These are phyloP conservation scores for Aphyosemion australe DNA, from an alignment of 2,113 vertebrate genomes.

Conservation along the genomic window DNA sequence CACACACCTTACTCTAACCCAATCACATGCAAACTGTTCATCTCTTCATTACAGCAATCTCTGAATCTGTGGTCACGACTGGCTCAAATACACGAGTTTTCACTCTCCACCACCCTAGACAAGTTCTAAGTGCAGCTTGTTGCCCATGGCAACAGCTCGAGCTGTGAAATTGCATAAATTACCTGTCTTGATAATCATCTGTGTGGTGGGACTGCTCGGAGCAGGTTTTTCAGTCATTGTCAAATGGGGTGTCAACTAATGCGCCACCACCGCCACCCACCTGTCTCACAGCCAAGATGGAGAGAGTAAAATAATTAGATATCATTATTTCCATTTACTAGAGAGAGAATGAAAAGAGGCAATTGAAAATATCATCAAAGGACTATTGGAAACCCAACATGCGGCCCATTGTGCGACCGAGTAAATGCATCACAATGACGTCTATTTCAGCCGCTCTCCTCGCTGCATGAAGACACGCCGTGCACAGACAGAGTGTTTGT, in stretches of 20 bases:
- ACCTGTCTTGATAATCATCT: constrained; percentile 72
- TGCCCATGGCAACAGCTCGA: constrained; percentile 78
- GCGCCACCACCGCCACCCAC: constrained; percentile 54
- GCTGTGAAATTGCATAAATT: constrained; percentile 77
- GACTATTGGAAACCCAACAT: constrained; percentile 49
- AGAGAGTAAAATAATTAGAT: constrained; percentile 57
- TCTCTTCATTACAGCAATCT: constrained; percentile 27
- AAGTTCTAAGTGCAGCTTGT: constrained; percentile 70
- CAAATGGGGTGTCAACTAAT: constrained; percentile 55
- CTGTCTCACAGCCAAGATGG: constrained; percentile 42
- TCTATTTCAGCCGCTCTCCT: constrained; percentile 31
- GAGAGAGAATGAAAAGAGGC: constrained; percentile 42
- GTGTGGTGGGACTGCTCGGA: constrained; percentile 48
- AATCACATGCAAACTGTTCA: constrained; percentile 22
- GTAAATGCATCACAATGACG: constrained; percentile 49
- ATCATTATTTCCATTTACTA: constrained; percentile 62
- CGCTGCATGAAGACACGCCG: constrained; percentile 9
- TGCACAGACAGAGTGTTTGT: constrained; percentile 1
- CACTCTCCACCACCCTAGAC: constrained; percentile 45
- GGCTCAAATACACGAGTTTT: constrained; percentile 38
- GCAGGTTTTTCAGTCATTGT: constrained; percentile 40
- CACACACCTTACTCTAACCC: constrained; percentile 3
- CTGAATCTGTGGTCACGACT: constrained; percentile 46
- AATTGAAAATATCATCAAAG: constrained; percentile 53
- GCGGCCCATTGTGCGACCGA: constrained; percentile 33